Evolutionary conservation across 2,888 invertebrate species (phyloP).

Genomic region (Plebejus melissa): DNA sequence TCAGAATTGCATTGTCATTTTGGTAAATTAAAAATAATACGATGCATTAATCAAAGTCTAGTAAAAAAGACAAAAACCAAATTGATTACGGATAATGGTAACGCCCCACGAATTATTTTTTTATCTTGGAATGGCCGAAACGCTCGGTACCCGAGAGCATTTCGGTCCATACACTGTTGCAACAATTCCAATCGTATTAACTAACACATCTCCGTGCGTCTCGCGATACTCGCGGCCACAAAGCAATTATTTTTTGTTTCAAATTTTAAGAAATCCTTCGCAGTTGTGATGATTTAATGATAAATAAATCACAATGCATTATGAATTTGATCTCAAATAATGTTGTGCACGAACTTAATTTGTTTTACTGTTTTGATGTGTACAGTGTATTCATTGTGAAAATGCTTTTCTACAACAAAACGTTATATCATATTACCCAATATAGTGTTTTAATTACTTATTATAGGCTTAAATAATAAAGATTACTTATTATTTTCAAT

Average conservation of each 20-base stretch:
- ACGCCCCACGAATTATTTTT: slow-evolving; percentile 13
- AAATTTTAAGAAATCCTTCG: slow-evolving; percentile 3
- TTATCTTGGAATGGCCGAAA: background rate
- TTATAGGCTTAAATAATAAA: background rate
- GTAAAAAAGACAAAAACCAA: background rate
- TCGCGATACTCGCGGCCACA: slow-evolving; percentile 3
- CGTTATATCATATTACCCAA: too few species aligned
- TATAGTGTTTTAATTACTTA: too few species aligned
- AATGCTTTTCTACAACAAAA: background rate
- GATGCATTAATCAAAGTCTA: background rate
- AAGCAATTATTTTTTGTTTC: slow-evolving; percentile 14
- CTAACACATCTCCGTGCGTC: slow-evolving; percentile 21
- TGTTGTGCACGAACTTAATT: background rate
- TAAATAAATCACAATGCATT: slow-evolving; percentile 9
- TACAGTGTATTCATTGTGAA: background rate
- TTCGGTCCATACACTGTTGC: slow-evolving; percentile 22
- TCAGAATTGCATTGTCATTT: background rate
- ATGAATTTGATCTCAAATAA: slow-evolving; percentile 16
- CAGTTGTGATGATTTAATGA: background rate
- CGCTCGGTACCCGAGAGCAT: background rate
- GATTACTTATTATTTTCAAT: background rate
- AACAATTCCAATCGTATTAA: slow-evolving; percentile 11
- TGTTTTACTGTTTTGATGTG: background rate
- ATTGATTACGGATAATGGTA: slow-evolving; percentile 4
- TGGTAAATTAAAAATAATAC: background rate